These are phyloP conservation scores for Lepidurus couesii DNA, from an alignment of 1,140 invertebrate genomes.

Conservation along the genomic window DNA sequence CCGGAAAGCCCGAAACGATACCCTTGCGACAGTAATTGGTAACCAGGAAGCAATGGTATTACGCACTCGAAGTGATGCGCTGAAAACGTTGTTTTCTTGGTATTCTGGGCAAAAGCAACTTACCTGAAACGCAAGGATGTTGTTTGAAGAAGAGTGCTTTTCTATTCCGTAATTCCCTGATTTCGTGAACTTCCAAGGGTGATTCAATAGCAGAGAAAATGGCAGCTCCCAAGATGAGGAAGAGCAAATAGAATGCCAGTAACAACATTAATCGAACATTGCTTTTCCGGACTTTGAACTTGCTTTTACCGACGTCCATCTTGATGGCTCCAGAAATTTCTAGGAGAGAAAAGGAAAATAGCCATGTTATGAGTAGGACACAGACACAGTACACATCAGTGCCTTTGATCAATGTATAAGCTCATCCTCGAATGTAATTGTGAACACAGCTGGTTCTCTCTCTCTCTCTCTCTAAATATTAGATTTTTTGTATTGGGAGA, in stretches of 20 bases:
- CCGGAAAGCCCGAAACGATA: not conserved
- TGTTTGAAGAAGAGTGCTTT: conserved; percentile 55
- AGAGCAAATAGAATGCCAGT: conserved; percentile 45
- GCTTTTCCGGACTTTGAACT: conserved; percentile 39
- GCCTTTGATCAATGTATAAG: no score
- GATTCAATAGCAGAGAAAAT: conserved; percentile 67
- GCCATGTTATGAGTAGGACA: not conserved
- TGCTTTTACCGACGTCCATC: conserved; percentile 30
- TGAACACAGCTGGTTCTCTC: no score
- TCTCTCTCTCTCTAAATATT: no score
- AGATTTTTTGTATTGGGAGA: no score
- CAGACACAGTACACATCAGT: no score
- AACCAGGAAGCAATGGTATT: not conserved
- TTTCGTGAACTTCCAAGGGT: conserved; percentile 55
- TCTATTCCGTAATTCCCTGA: conserved; percentile 50
- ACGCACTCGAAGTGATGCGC: not conserved
- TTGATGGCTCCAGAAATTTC: conserved; percentile 27
- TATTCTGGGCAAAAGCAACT: conserved; percentile 27
- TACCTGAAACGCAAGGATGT: conserved; percentile 57
- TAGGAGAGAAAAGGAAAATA: not conserved
- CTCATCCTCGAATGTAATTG: no score
- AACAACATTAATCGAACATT: conserved; percentile 45
- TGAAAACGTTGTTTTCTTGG: conserved; percentile 15
- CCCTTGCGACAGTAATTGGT: conserved; percentile 3
- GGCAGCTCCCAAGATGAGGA: conserved; percentile 56